Evolutionary conservation across 2,888 invertebrate species (phyloP).

Genomic region (Drosophila parthenogenetica): DNA sequence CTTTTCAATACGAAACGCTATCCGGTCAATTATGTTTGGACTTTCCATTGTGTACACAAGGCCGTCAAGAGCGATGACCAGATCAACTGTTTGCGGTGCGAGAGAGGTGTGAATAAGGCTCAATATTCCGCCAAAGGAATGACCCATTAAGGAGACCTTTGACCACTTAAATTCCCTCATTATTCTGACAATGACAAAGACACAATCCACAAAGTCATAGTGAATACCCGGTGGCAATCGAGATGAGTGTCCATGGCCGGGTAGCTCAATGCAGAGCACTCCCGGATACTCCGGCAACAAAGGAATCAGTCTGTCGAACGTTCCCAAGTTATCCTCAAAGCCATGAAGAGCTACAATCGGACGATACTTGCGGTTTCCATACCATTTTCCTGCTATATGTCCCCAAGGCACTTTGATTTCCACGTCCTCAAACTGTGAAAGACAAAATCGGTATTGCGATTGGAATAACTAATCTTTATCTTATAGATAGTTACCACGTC

Average conservation of each 20-base stretch:
- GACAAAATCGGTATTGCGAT: neutral
- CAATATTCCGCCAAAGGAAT: conserved; percentile 88
- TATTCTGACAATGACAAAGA: conserved; percentile 86
- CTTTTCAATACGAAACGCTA: neutral
- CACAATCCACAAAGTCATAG: conserved; percentile 78
- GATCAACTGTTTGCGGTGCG: conserved; percentile 83
- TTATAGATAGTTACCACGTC: conserved; percentile 23
- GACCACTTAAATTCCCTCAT: conserved; percentile 88
- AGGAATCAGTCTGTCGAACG: conserved; percentile 89
- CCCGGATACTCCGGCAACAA: conserved; percentile 86
- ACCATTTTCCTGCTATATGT: conserved; percentile 88
- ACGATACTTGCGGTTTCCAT: conserved; percentile 87
- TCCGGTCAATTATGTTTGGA: neutral
- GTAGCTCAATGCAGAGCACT: conserved; percentile 88
- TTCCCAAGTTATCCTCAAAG: conserved; percentile 91
- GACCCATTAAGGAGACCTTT: conserved; percentile 88
- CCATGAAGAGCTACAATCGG: conserved; percentile 90
- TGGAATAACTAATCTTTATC: too few relatives aligned
- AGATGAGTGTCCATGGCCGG: conserved; percentile 89
- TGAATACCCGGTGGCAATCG: conserved; percentile 87
- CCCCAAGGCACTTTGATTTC: conserved; percentile 89
- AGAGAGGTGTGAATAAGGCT: conserved; percentile 87
- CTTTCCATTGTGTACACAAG: conserved; percentile 3
- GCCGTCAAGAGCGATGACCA: conserved; percentile 70
- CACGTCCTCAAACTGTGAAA: conserved; percentile 86